Percentiles rank a stretch among this genome's conserved stretches.
Conservation (phyloP, 2,888 invertebrate species). For the Invenusta paracnida region DNA sequence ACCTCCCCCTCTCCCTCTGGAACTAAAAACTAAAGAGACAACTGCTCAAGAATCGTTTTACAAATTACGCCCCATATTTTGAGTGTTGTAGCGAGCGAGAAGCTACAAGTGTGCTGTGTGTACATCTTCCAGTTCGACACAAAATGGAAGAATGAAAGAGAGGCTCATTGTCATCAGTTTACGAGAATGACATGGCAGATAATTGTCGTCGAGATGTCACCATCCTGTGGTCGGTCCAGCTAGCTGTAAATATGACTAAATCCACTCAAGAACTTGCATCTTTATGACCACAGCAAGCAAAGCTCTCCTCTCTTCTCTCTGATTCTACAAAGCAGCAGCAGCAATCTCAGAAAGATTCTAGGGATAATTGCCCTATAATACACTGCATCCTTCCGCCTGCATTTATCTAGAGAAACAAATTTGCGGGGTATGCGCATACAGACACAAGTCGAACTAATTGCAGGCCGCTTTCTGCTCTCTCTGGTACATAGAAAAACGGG, state of each 20-base stretch:
- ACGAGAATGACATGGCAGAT: background rate
- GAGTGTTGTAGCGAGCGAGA: too few relatives aligned
- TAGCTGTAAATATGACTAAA: too few relatives aligned
- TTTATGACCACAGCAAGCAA: too few relatives aligned
- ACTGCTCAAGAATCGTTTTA: background rate
- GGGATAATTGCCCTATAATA: constrained; percentile 14
- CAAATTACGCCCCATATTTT: background rate
- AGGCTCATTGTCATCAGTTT: background rate
- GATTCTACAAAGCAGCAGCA: background rate
- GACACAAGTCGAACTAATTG: background rate
- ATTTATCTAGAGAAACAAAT: constrained; percentile 21
- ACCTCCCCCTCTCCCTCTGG: too few relatives aligned
- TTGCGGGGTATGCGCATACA: too few relatives aligned
- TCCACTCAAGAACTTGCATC: too few relatives aligned
- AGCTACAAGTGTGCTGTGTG: background rate
- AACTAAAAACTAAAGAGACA: too few relatives aligned
- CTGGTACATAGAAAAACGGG: too few relatives aligned
- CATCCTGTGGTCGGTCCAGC: background rate
- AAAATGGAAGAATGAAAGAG: too few relatives aligned
- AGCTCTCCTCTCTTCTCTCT: background rate
- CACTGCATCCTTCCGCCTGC: constrained; percentile 10
- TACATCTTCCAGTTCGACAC: background rate
- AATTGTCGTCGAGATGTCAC: constrained; percentile 4
- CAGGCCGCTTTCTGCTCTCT: background rate
- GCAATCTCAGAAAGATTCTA: constrained; percentile 15